phyloP scores from a whole-genome alignment of 2,888 invertebrate genomes.

The Athalia cordata region DNA sequence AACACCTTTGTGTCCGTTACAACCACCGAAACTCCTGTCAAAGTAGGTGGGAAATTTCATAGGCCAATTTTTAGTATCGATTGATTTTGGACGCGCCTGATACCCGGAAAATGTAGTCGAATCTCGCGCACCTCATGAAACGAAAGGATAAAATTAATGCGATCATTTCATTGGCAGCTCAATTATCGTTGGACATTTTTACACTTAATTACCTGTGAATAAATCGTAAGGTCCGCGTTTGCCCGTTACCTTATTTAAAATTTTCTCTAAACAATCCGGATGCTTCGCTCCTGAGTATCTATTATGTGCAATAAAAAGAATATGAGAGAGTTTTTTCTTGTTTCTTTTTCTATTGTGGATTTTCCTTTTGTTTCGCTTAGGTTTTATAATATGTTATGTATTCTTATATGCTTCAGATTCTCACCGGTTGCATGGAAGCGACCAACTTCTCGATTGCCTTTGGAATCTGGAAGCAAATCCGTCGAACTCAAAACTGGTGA shows the following conservation, averaged over 20 bases:
- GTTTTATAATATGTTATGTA: too few species aligned
- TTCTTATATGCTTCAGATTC: background rate
- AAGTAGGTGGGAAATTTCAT: conserved; percentile 50
- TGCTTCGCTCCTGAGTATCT: conserved; percentile 53
- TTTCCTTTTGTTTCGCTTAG: too few species aligned
- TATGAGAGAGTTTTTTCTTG: background rate
- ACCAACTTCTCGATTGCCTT: conserved; percentile 41
- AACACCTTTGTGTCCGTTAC: conserved; percentile 56
- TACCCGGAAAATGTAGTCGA: conserved; percentile 17
- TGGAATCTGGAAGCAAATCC: conserved; percentile 52
- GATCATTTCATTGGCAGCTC: too few species aligned
- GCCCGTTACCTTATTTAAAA: conserved; percentile 51
- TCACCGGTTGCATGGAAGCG: conserved; percentile 54
- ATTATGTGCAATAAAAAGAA: background rate
- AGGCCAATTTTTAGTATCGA: conserved; percentile 52
- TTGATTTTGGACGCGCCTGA: conserved; percentile 19
- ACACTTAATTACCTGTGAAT: conserved; percentile 54
- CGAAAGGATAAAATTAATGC: background rate
- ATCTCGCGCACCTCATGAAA: conserved; percentile 10
- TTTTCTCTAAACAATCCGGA: conserved; percentile 48
- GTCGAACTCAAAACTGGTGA: conserved; percentile 56
- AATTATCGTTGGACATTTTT: background rate
- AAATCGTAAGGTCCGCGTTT: conserved; percentile 59
- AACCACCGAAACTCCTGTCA: conserved; percentile 52
- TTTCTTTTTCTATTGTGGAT: conserved; percentile 4